These are phyloP conservation scores for Campaea margaritaria DNA, from an alignment of 2,888 invertebrate genomes.

Conservation along the genomic window DNA sequence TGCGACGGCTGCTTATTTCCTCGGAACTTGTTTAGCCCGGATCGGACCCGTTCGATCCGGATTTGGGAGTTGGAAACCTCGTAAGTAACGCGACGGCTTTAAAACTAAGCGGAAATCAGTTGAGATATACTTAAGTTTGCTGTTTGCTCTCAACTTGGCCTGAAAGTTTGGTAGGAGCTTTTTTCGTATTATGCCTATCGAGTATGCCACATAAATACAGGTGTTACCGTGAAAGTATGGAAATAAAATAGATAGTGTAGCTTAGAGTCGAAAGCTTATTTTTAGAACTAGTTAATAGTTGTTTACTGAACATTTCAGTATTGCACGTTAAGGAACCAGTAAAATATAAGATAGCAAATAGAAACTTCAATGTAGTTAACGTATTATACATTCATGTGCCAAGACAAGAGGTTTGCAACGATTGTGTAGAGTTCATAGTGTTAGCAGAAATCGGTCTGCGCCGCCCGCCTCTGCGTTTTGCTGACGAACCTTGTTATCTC, in stretches of 20 bases:
- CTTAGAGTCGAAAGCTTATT: no score
- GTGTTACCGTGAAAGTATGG: no score
- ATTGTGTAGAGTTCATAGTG: conserved; percentile 52
- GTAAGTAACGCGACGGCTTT: conserved; percentile 56
- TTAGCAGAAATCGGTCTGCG: conserved; percentile 62
- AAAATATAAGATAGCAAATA: no score
- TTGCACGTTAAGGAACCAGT: no score
- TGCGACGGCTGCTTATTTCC: conserved; percentile 74
- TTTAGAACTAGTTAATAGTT: no score
- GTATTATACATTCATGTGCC: conserved; percentile 54
- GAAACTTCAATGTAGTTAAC: not conserved
- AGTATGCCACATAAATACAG: not conserved
- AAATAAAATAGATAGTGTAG: no score
- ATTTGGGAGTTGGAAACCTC: conserved; percentile 66
- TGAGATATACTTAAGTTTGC: conserved; percentile 48
- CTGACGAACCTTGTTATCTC: conserved; percentile 83
- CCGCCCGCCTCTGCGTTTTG: conserved; percentile 53
- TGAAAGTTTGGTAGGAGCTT: conserved; percentile 35
- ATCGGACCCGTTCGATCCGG: conserved; percentile 71
- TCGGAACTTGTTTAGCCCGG: conserved; percentile 75
- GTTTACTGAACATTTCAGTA: no score
- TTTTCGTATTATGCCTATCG: conserved; percentile 1
- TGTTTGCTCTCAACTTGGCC: conserved; percentile 35
- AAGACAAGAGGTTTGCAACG: conserved; percentile 53
- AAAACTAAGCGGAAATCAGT: conserved; percentile 54